phyloP scores from a whole-genome alignment of 2,113 vertebrate species.

The Condylura cristata region DNA sequence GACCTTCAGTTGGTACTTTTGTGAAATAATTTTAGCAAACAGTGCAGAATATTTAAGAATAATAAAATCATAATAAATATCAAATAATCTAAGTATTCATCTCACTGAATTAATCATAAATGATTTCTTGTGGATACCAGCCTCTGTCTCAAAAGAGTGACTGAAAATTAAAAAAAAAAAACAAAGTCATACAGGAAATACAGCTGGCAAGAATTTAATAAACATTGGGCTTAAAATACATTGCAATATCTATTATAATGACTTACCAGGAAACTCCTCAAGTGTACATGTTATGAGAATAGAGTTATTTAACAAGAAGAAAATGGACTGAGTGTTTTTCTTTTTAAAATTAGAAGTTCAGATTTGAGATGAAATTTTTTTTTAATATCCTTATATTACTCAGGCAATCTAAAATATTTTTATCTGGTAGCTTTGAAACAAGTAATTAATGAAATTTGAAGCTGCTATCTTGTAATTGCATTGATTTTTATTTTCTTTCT shows the following conservation, averaged over 20 bases:
- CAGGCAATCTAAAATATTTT: slow-evolving; percentile 72
- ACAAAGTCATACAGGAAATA: not conserved
- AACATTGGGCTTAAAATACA: slow-evolving; percentile 1
- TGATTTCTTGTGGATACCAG: not conserved
- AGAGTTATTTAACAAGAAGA: slow-evolving; percentile 18
- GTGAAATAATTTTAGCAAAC: not conserved
- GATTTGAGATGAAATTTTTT: slow-evolving; percentile 39
- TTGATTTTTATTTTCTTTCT: slow-evolving; percentile 81
- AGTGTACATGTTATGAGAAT: not conserved
- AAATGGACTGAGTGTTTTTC: slow-evolving; percentile 17
- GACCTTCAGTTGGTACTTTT: not conserved
- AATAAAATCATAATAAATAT: not conserved
- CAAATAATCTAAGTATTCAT: not conserved
- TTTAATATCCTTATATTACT: slow-evolving; percentile 3
- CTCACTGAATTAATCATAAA: not conserved
- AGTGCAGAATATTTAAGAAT: not conserved
- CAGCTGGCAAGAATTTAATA: not conserved
- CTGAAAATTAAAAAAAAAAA: not conserved
- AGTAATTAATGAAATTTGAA: slow-evolving; percentile 76
- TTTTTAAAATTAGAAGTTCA: slow-evolving; percentile 56
- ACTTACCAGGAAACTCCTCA: not conserved
- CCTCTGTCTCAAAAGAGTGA: not conserved
- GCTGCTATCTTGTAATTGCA: slow-evolving; percentile 80
- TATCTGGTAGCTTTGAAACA: slow-evolving; percentile 61
- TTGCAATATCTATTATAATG: not conserved